Evolutionary conservation across 2,888 invertebrate genomes (phyloP), one percentile per base, ranked within the genome.

Genomic region (Xanthia togata): DNA sequence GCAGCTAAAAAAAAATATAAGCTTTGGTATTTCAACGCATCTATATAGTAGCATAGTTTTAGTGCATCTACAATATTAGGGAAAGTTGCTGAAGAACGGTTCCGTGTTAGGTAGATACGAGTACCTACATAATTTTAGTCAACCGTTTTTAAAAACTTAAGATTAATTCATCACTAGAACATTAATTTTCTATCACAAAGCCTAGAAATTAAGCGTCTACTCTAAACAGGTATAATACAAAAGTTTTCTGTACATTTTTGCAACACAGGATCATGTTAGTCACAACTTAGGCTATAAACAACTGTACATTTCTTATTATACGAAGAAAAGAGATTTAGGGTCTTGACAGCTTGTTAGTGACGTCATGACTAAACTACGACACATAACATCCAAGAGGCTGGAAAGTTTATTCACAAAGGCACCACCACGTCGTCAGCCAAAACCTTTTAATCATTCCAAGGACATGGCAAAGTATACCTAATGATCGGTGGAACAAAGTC

Each of bases 401-500:
- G 81, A 85, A 86, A 90, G 73, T 89, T 93, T 93, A 94, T 93
- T 92, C 91, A 94, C 94, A 94, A 91, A 88, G 89, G 83, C 69
- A 88, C 88, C 88, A 81, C 87, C 90, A 87, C 85, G 87, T 80
- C 79, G 81, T 72, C 87, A 82, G 89, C 92, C 89, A 89, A 90
- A 90, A 91, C 93, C 91, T 90, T 87, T 88, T 90, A 79, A 89
- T 83, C 86, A 90, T 88, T 78, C 89, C 87, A 90, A 82, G 80
- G 88, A 83, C 78, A 83, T 82, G 82, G 85, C 84, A 90, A 90
- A 87, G 84, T 90, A 91, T 96, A 96, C 96, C 96, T 96, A 96
- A 96, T 96, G 71, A 96, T 86, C 71, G 91, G 92, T 71, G 93
- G 93, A 88, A 90, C 90, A 87, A 91, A 87, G 75, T 92, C 93